Evolutionary conservation across 1,140 invertebrate species (phyloP).

Genomic region (Pogonognathellus flavescens): DNA sequence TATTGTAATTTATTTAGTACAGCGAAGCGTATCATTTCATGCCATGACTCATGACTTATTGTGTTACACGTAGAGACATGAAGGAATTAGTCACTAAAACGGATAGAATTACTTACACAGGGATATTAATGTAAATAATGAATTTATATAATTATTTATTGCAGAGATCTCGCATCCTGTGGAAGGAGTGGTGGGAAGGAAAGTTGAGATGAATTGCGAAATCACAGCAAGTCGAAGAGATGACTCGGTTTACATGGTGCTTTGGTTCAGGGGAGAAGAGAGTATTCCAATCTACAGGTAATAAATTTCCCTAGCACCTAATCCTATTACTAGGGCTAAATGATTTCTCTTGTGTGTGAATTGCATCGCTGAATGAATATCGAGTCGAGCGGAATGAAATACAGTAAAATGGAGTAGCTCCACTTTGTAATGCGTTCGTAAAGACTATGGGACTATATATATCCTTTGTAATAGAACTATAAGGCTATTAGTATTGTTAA

Average conservation of each 20-base stretch:
- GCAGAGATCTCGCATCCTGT: slow-evolving; percentile 61
- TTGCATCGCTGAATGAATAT: slow-evolving; percentile 22
- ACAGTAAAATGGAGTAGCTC: not conserved
- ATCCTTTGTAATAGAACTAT: no score
- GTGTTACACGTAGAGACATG: no score
- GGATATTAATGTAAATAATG: not conserved
- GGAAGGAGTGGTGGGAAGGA: slow-evolving; percentile 63
- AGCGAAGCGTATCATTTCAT: no score
- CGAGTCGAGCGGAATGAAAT: slow-evolving; percentile 25
- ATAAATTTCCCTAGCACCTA: slow-evolving; percentile 54
- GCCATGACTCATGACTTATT: no score
- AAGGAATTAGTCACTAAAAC: no score
- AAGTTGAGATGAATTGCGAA: slow-evolving; percentile 64
- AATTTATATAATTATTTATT: slow-evolving; percentile 35
- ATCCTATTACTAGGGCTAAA: slow-evolving; percentile 52
- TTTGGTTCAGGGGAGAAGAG: slow-evolving; percentile 66
- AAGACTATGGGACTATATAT: no score
- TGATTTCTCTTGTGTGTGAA: slow-evolving; percentile 51
- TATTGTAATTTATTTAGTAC: no score
- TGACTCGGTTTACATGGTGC: slow-evolving; percentile 67
- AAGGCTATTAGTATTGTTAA: not conserved
- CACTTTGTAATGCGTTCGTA: no score
- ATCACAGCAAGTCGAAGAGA: slow-evolving; percentile 62
- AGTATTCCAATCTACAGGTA: slow-evolving; percentile 67
- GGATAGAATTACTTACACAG: no score